phyloP scores from a whole-genome alignment of 2,797 vertebrate genomes.

The Rhinoraja longicauda region DNA sequence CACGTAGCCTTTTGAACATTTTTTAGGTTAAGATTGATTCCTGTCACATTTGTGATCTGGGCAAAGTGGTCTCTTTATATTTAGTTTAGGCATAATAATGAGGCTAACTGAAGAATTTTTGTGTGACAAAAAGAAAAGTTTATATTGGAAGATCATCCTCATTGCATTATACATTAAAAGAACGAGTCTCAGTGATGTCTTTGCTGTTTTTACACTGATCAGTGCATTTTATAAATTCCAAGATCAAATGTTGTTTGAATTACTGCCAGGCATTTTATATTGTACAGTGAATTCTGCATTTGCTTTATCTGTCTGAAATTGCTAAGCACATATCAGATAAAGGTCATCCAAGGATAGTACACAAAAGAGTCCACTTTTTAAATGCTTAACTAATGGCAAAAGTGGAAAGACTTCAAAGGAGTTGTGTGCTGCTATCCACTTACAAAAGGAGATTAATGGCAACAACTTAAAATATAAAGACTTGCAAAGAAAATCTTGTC shows the following conservation, averaged over 20 bases:
- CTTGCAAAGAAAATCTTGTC: not conserved
- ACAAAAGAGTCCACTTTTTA: slow-evolving; percentile 23
- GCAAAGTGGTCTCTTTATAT: slow-evolving; percentile 29
- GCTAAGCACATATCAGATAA: slow-evolving; percentile 13
- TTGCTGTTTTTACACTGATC: not conserved
- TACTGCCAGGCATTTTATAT: not conserved
- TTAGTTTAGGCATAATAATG: not conserved
- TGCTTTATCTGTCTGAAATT: slow-evolving; percentile 9
- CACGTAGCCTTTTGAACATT: not conserved
- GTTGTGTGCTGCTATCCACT: not conserved
- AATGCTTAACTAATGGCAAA: slow-evolving; percentile 30
- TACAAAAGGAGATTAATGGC: slow-evolving; percentile 2
- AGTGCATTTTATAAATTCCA: not conserved
- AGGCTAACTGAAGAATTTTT: not conserved
- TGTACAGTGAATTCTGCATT: not conserved
- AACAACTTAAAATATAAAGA: slow-evolving; percentile 22
- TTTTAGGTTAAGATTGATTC: slow-evolving; percentile 13
- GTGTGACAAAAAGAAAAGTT: not conserved
- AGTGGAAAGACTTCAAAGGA: slow-evolving; percentile 35
- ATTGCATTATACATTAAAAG: not conserved
- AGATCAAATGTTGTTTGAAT: not conserved
- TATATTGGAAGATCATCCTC: slow-evolving; percentile 1
- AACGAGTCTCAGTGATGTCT: not conserved
- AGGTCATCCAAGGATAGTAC: not conserved
- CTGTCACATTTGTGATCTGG: not conserved